Base-by-base conservation (phyloP, 2,113 vertebrate species). In the Meriones unguiculatus region DNA sequence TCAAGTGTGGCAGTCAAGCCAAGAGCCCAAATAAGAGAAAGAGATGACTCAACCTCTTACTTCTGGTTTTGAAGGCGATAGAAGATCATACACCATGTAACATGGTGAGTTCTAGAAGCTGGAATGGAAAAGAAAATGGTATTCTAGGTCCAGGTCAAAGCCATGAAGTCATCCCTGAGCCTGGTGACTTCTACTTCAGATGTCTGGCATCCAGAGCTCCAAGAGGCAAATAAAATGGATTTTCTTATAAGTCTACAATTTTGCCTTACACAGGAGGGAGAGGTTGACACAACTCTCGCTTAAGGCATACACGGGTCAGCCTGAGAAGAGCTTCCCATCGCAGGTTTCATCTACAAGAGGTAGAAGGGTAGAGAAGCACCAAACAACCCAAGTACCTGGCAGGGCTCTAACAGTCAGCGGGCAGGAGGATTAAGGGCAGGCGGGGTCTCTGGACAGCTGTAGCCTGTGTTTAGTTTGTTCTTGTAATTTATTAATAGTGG, bases 351-450 rank as follows among this genome's bases (percentile, higher is more conserved):
- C n/a, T 50, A 0, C 22, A 41, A 41, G 64, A 73, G 67, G 85
- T 17, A 2, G 0, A 28, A 14, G 17, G 32, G 12, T 35, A 18
- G 50, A 64, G 52, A 15, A 24, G 25, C 0, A 2, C 38, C 10
- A 32, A 93, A 35, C 4, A 73, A 0, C 15, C 0, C 12, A 10
- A 76, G 59, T 25, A 22, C 4, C 2, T 6, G 73, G 5, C 9
- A 41, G 4, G 32, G 20, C 5, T 46, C 18, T 9, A 11, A 28
- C 4, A 64, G 15, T 70, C 30, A 35, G 5, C 41, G 46, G 7
- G 11, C 28, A 10, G 50, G 54, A 8, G 35, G 13, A 24, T 54
- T 54, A 52, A 76, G 5, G 14, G 35, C 10, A 7, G 41, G 17
- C 5, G 0, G 7, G 50, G 12, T 70, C 17, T 32, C 12, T 13